These are phyloP conservation scores for Alca torda DNA, from an alignment of 2,797 vertebrate species.

Conservation along the genomic window DNA sequence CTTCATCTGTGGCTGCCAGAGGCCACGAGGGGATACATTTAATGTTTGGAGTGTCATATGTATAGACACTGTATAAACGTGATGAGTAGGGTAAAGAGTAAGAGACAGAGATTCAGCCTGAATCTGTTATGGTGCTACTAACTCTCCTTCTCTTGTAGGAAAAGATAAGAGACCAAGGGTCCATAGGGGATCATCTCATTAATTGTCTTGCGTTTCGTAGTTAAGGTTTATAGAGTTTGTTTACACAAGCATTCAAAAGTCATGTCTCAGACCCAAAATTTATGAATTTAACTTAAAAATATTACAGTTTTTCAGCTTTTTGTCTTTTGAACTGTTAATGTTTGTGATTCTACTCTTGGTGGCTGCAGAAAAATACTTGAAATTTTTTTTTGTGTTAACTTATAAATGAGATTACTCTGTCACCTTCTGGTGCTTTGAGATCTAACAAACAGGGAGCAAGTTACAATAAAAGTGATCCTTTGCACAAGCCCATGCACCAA, in stretches of 20 bases:
- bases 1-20: not conserved
- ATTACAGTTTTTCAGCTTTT: not conserved
- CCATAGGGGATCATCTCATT: not conserved
- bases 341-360: not conserved
- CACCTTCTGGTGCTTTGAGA: not conserved
- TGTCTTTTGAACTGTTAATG: not conserved
- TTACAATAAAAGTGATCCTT: not conserved
- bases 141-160: not conserved
- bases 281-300: not conserved
- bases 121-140: not conserved
- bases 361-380: not conserved
- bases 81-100: not conserved
- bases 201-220: not conserved
- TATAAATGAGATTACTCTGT: not conserved
- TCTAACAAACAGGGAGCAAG: not conserved
- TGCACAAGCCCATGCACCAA: not conserved
- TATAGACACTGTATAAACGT: not conserved
- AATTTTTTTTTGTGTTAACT: not conserved
- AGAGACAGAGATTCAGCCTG: not conserved
- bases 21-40: accelerated
- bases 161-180: not conserved
- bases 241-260: not conserved
- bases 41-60: not conserved
- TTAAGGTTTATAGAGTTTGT: not conserved
- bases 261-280: not conserved